Evolutionary conservation across 1,140 invertebrate species (phyloP).

Genomic region (Tyrophagus putrescentiae): DNA sequence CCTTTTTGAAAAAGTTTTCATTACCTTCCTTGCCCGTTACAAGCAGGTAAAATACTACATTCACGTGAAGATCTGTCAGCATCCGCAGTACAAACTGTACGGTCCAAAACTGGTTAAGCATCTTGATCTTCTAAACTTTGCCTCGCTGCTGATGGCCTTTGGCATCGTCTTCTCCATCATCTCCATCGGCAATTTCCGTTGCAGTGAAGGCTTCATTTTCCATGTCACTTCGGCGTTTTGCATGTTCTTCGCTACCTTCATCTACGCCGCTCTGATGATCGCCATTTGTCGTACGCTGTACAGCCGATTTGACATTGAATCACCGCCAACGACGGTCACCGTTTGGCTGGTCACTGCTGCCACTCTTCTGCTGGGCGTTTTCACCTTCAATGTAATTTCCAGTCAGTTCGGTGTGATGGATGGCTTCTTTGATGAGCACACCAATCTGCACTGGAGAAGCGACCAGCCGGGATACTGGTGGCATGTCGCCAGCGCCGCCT

Average conservation of each 20-base stretch:
- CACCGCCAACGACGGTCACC: neutral
- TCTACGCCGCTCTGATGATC: neutral
- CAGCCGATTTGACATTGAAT: neutral
- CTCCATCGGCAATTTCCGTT: neutral
- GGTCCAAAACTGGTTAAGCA: too few species aligned
- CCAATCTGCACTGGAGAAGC: neutral
- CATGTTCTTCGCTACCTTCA: neutral
- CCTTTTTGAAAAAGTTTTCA: neutral
- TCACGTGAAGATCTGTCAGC: neutral
- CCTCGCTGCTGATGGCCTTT: neutral
- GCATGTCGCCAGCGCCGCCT: neutral
- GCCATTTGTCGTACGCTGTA: neutral
- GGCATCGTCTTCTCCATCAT: neutral
- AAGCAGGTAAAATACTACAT: conserved; percentile 2
- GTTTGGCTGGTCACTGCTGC: neutral
- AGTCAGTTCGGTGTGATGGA: neutral
- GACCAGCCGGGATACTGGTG: conserved; percentile 1
- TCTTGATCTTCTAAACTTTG: neutral
- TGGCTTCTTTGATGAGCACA: neutral
- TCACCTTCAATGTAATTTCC: neutral
- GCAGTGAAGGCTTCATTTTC: neutral
- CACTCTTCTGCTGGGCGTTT: neutral
- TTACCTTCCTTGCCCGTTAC: neutral
- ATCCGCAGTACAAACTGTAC: too few species aligned
- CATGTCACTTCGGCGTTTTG: neutral